Percentiles rank a stretch among this genome's conserved stretches.
Conservation (phyloP, 2,888 invertebrate genomes). For the Amphipyra tragopoginis region DNA sequence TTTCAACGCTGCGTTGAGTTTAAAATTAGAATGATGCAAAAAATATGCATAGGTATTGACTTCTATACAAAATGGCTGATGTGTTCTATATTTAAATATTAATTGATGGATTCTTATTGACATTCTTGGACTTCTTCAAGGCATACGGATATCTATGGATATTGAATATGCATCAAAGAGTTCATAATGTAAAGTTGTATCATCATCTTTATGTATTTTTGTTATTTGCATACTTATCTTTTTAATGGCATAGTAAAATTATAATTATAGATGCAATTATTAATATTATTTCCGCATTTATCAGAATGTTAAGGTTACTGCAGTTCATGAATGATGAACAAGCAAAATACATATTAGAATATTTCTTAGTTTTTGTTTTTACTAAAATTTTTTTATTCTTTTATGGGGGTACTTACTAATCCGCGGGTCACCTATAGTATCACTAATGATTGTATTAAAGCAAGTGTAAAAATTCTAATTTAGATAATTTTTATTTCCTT, state of each 20-base stretch:
- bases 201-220: slow-evolving; percentile 3
- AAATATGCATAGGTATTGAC: background rate
- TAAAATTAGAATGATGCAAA: too few relatives aligned
- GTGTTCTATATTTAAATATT: background rate
- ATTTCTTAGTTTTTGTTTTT: too few relatives aligned
- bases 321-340: background rate
- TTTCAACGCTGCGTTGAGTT: too few relatives aligned
- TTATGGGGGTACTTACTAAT: too few relatives aligned
- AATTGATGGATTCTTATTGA: too few relatives aligned
- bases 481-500: too few relatives aligned
- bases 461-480: too few relatives aligned
- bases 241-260: slow-evolving; percentile 14
- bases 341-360: too few relatives aligned
- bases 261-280: slow-evolving; percentile 16
- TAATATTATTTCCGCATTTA: slow-evolving; percentile 8
- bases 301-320: background rate
- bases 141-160: background rate
- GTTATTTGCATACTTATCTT: slow-evolving; percentile 35
- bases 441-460: too few relatives aligned
- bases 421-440: too few relatives aligned
- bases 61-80: background rate
- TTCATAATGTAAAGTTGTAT: too few relatives aligned
- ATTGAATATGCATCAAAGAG: background rate
- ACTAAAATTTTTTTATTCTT: too few relatives aligned
- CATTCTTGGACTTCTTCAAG: background rate